phyloP scores from a whole-genome alignment of 2,113 vertebrate genomes.

The Jacana jacana region DNA sequence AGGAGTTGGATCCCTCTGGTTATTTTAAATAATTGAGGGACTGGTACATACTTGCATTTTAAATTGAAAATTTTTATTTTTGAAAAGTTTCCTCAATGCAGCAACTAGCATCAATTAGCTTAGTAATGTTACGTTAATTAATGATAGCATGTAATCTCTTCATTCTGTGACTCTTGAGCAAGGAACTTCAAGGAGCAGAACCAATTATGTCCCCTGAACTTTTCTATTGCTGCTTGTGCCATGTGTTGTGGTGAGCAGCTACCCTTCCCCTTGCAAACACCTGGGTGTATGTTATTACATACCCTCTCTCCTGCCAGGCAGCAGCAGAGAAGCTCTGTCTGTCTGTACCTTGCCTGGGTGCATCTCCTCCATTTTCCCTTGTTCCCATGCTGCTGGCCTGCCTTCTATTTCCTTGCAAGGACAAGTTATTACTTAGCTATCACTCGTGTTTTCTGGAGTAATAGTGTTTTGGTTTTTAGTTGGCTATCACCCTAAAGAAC shows the following conservation, averaged over 20 bases:
- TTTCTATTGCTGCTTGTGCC: not conserved
- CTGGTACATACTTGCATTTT: not conserved
- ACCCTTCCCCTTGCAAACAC: not conserved
- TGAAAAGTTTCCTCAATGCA: not conserved
- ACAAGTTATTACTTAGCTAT: not conserved
- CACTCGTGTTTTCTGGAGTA: not conserved
- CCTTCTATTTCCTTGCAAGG: not conserved
- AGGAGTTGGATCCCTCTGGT: not conserved
- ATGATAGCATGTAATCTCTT: not conserved
- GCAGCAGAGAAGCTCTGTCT: not conserved
- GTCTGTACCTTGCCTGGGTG: not conserved
- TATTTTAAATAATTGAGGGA: not conserved
- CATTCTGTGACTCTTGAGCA: not conserved
- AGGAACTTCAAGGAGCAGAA: not conserved
- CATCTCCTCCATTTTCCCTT: rapidly evolving
- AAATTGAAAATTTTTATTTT: not conserved
- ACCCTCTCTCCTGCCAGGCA: not conserved
- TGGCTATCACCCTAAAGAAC: not conserved
- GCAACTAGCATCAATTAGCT: rapidly evolving
- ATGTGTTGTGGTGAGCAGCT: not conserved
- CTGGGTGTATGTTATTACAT: not conserved
- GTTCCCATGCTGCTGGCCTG: not conserved
- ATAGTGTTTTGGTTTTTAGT: not conserved
- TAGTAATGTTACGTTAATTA: not conserved
- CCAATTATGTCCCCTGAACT: not conserved